A percentile compares a stretch with the other conserved stretches of the same genome.
phyloP scores from a whole-genome alignment of 2,113 vertebrate genomes.

The Lagopus leucura region DNA sequence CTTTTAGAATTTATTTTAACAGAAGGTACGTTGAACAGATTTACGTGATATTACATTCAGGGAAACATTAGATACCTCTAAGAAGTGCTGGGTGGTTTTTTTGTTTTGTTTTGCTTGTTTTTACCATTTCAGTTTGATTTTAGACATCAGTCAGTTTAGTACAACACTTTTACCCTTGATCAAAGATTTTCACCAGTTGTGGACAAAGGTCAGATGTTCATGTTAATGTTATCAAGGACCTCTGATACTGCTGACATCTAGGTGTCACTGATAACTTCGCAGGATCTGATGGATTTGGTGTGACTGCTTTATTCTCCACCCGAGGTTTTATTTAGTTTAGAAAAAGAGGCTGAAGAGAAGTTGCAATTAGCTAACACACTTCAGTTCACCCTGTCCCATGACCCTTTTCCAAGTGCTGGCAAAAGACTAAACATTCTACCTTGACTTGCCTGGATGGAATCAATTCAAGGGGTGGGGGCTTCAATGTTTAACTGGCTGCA shows the following conservation, averaged over 20 bases:
- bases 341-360: conserved; percentile 22
- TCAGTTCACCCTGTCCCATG: conserved; percentile 29
- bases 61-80: not conserved
- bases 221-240: not conserved
- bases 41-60: not conserved
- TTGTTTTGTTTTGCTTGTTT: not conserved
- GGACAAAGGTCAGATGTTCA: conserved; percentile 56
- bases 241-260: conserved; percentile 24
- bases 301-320: conserved; percentile 47
- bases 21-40: not conserved
- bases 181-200: conserved; percentile 52
- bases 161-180: conserved; percentile 26
- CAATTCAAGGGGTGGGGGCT: not conserved
- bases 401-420: not conserved
- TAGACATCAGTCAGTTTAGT: not conserved
- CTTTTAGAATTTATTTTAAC: not conserved
- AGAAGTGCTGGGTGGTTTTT: not conserved
- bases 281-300: conserved; percentile 64
- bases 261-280: conserved; percentile 23
- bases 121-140: conserved; percentile 16
- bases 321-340: conserved; percentile 62
- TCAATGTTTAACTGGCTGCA: not conserved
- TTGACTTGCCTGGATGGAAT: conserved; percentile 1
- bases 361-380: conserved; percentile 43
- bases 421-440: conserved; percentile 25